Evolutionary conservation across 2,113 vertebrate species (phyloP), one percentile per base, ranked within the genome.

Genomic region (Passerina amoena): DNA sequence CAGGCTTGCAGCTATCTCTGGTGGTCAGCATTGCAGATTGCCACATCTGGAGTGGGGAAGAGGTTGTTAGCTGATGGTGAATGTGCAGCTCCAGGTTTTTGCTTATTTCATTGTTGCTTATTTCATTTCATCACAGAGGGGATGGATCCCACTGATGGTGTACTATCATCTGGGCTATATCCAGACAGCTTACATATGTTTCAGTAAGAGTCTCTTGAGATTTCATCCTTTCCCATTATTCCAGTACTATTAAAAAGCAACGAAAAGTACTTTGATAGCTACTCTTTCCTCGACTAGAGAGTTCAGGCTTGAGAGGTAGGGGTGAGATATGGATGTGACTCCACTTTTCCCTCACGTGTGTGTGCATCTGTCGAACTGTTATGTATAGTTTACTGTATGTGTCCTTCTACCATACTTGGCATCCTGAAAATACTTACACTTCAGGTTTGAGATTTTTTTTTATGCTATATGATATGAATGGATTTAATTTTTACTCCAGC

Each of bases 31-130:
- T 37, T 25, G 18, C 42, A 42, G 38, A 22, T 44, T 3, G 1
- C 21, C 42, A 8, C 0, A 0, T 48, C 60, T 2, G 0, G 22
- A 20, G 10, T 5, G 14, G 38, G 60, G 12, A 11, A 27, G 54
- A 50, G 18, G 25, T 30, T 51, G 19, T 54, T 30, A 30, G 23
- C 12, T 19, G 27, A 7, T 35, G 8, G 53, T 40, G 40, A 35
- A 37, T 5, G 25, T 33, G 30, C 18, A 83, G 64, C 17, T 61
- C 45, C 42, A n/a, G 11, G 20, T 23, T 16, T 0, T 45, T 37
- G 50, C 38, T 90, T n/a, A 5, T 53, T 90, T 76, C 37, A 23
- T 38, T 57, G 40, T 50, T 47, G 40, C 40, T 42, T 42, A 42
- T 42, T 42, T 42, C 42, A 42, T 42, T 42, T 42, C 42, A 42